Evolutionary conservation across 2,113 vertebrate species (phyloP).

Genomic region (Corythornis cristatus): DNA sequence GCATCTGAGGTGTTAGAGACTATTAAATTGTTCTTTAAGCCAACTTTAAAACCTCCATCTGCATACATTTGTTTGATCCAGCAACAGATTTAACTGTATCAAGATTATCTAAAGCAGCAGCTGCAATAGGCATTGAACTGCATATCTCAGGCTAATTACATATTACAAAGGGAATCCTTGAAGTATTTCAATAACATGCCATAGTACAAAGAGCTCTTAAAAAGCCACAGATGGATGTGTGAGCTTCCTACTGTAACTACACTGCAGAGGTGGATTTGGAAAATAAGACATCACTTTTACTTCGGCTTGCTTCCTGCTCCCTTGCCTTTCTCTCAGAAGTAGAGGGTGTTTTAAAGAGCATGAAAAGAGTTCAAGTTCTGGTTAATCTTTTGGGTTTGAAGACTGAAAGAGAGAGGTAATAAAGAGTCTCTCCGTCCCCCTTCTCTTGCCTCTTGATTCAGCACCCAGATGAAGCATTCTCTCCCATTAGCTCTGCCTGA

Average conservation of each 20-base stretch:
- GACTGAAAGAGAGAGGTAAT: not conserved
- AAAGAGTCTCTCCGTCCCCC: not conserved
- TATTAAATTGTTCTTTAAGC: not conserved
- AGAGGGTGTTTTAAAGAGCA: not conserved
- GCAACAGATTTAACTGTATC: not conserved
- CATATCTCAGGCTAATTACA: not conserved
- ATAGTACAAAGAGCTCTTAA: not conserved
- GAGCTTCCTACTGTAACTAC: not conserved
- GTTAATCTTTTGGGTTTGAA: not conserved
- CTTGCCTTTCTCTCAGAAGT: not conserved
- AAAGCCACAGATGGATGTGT: not conserved
- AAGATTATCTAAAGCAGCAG: constrained; percentile 25
- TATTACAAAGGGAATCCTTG: constrained; percentile 34
- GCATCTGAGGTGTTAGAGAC: not conserved
- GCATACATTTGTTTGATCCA: constrained; percentile 37
- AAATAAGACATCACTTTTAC: not conserved
- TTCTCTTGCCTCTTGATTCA: not conserved
- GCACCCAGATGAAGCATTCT: not conserved
- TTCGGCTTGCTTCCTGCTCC: not conserved
- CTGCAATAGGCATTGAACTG: not conserved
- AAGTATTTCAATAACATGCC: constrained; percentile 4
- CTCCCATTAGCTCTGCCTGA: not conserved
- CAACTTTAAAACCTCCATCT: constrained; percentile 19
- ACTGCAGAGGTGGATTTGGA: not conserved
- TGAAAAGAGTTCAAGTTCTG: not conserved